These are phyloP conservation scores for Zelostemma sp. DNA, from an alignment of 1,140 invertebrate genomes.

Conservation along the genomic window DNA sequence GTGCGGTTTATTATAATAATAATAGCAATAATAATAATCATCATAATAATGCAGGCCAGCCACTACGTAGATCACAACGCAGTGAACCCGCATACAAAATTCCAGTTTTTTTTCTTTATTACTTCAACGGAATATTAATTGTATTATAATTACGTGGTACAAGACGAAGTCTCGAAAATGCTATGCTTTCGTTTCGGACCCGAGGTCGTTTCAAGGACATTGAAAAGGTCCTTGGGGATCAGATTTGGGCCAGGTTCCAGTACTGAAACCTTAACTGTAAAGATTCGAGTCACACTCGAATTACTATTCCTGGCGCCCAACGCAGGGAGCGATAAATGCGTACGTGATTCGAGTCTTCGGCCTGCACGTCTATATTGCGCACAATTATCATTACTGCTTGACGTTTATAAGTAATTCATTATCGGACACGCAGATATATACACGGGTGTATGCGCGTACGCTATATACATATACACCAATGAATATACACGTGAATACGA, in stretches of 20 bases:
- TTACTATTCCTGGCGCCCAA: not conserved
- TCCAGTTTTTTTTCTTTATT: conserved; percentile 48
- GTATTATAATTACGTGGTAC: conserved; percentile 39
- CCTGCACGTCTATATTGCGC: not conserved
- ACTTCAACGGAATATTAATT: conserved; percentile 57
- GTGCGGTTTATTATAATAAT: conserved; percentile 65
- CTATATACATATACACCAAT: conserved; percentile 43
- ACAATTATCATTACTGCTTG: not conserved
- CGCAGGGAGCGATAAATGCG: not conserved
- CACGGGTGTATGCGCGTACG: conserved; percentile 32
- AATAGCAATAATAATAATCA: conserved; percentile 57
- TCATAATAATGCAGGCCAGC: conserved; percentile 56
- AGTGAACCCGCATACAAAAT: conserved; percentile 57
- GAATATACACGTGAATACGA: conserved; percentile 32
- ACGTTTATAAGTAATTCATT: not conserved
- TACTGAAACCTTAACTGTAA: not conserved
- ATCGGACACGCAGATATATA: conserved; percentile 30
- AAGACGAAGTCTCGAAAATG: conserved; percentile 38
- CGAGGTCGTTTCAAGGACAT: no score
- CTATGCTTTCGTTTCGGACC: conserved; percentile 13
- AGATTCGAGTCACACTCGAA: not conserved
- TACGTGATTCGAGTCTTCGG: not conserved
- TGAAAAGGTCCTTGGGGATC: not conserved
- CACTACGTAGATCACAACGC: conserved; percentile 23
- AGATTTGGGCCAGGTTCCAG: not conserved